Conservation (phyloP, 2,888 invertebrate genomes). For the Harpalus rufipes region DNA sequence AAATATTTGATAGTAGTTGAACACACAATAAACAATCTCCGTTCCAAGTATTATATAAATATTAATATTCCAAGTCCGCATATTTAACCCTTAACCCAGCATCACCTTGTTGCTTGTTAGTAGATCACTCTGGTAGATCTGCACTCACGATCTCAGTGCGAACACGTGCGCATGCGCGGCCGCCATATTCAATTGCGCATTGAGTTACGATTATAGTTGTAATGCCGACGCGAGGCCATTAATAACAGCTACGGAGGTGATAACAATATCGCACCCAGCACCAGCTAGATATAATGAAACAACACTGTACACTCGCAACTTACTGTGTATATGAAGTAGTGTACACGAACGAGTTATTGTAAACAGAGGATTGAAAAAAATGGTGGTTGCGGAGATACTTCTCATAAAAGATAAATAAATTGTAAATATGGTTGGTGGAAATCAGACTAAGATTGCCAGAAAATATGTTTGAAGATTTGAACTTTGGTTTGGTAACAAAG, state of each 20-base stretch:
- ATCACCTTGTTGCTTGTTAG: background rate
- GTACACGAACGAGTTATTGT: no score
- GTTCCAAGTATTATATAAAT: background rate
- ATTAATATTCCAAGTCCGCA: background rate
- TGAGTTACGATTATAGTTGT: slow-evolving; percentile 67
- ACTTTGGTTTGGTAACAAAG: no score
- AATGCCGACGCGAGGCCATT: slow-evolving; percentile 56
- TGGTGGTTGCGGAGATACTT: no score
- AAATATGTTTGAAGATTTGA: no score
- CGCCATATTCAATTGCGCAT: slow-evolving; percentile 66
- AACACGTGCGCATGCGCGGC: slow-evolving; percentile 30
- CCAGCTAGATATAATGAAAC: slow-evolving; percentile 49
- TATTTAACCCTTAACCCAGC: background rate
- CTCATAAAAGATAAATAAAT: no score
- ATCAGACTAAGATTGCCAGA: no score
- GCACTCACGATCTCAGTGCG: background rate
- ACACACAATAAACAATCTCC: background rate
- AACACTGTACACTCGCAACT: background rate
- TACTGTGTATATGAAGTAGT: background rate
- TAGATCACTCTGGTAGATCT: background rate
- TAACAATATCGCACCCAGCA: slow-evolving; percentile 63
- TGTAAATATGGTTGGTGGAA: no score
- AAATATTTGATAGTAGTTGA: no score
- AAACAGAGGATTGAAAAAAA: no score
- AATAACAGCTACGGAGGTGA: slow-evolving; percentile 63